Percentiles rank a stretch among this genome's conserved stretches.
phyloP scores from a whole-genome alignment of 2,888 invertebrate species.

The Volucella inflata region DNA sequence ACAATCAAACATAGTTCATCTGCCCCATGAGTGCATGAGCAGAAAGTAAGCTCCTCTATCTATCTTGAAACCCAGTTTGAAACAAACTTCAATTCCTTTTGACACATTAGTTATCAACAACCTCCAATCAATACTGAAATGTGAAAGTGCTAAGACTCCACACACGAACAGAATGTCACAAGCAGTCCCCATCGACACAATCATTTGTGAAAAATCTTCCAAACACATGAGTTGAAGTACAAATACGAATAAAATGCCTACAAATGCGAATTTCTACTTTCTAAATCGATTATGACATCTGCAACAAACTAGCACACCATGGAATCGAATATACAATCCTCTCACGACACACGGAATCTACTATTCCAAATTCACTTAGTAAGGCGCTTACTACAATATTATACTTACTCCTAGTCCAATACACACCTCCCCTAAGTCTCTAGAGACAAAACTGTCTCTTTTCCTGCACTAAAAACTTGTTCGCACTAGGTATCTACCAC shows the following conservation, averaged over 20 bases:
- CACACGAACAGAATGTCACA: conserved; percentile 57
- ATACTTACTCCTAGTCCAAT: neutral
- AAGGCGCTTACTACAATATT: neutral
- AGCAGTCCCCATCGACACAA: conserved; percentile 52
- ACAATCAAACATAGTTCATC: no score
- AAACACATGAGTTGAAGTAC: neutral
- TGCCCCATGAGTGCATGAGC: no score
- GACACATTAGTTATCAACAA: neutral
- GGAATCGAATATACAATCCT: conserved; percentile 30
- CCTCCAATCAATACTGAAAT: conserved; percentile 41
- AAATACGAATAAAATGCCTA: conserved; percentile 13
- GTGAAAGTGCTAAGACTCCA: conserved; percentile 64
- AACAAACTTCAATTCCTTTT: no score
- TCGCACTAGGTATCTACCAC: conserved; percentile 13
- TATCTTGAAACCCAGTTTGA: no score
- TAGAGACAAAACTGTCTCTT: conserved; percentile 46
- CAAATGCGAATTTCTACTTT: conserved; percentile 59
- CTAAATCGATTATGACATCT: conserved; percentile 75
- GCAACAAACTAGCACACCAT: conserved; percentile 3
- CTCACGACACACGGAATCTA: conserved; percentile 24
- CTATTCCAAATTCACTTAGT: conserved; percentile 24
- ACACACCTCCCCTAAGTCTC: neutral
- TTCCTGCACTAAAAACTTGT: conserved; percentile 47
- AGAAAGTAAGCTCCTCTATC: no score
- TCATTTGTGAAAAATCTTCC: conserved; percentile 54